Base-by-base conservation (phyloP, 2,113 vertebrate genomes). In the Sinocyclocheilus maitianheensis region DNA sequence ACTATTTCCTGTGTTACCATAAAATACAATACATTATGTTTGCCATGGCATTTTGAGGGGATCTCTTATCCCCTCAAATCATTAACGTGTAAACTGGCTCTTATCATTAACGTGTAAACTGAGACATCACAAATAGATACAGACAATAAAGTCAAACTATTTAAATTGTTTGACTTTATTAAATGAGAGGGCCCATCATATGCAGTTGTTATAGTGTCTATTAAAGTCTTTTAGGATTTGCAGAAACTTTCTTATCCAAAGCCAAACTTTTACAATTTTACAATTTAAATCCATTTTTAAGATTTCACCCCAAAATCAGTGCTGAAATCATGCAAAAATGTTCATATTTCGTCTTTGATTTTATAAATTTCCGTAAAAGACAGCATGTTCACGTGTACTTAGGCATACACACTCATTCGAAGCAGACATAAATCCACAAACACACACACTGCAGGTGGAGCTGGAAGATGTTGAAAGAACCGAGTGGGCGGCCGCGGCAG, bases 401-500 rank as follows among this genome's bases (percentile, higher is more conserved):
- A 65, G 43, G 83, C 84, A 84, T 75, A 51, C 46, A 81, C 77
- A 65, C 16, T 46, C 74, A 76, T 14, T 72, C 14, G 5, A 37
- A 55, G 34, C 75, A 55, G 46, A 80, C 55, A 43, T 24, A 79
- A 51, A 55, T 46, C 5, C 30, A 60, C 40, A 58, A 16, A n/a
- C 34, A 84, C 34, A 77, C 22, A 80, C 65, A 62, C 9, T 65
- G 77, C 79, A 85, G 46, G 69, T 81, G 65, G 72, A 86, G 55
- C 72, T 86, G 75, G 74, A 79, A 85, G 78, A 87, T 85, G 87
- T 77, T 81, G 84, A 88, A 85, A 80, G 82, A 83, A 82, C 62
- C 2, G 76, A 75, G 89, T 90, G 87, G 89, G 89, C 48, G 89
- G 82, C 48, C 87, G 89, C 48, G 89, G 82, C 48, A 77, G 87